Conservation (phyloP, 2,113 vertebrate genomes). For the Ranitomeya variabilis region DNA sequence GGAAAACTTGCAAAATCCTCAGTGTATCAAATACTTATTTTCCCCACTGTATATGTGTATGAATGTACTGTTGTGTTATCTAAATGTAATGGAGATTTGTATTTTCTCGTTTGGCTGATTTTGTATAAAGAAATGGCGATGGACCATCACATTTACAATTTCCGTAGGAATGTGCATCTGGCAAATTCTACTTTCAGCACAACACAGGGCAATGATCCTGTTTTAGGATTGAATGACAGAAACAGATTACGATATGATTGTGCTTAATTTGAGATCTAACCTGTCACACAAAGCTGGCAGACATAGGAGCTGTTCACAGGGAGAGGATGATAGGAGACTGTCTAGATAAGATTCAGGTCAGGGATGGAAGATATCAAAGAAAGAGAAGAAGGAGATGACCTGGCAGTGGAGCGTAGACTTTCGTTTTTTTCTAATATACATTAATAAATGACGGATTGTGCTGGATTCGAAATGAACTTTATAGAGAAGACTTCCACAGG, state of each 20-base stretch:
- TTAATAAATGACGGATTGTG: background rate
- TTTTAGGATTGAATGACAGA: background rate
- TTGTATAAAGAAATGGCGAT: background rate
- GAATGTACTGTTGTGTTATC: background rate
- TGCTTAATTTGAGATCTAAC: constrained; percentile 19
- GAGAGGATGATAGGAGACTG: constrained; percentile 4
- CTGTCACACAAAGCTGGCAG: constrained; percentile 15
- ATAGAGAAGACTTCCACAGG: background rate
- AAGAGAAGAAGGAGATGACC: constrained; percentile 13
- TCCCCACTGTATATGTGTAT: background rate
- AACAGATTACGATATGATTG: background rate
- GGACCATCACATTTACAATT: background rate
- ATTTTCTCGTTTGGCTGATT: background rate
- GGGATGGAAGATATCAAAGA: background rate
- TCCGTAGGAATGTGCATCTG: background rate
- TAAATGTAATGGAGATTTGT: background rate
- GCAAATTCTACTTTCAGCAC: background rate
- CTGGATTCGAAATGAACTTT: background rate
- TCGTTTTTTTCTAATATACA: background rate
- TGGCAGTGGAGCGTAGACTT: constrained; percentile 12
- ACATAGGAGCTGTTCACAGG: background rate
- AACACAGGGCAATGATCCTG: background rate
- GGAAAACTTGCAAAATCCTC: too few species aligned
- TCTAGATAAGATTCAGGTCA: constrained; percentile 22
- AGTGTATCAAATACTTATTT: too few species aligned